These are phyloP conservation scores for Hirundichthys speculiger DNA, from an alignment of 2,113 vertebrate genomes.

Conservation along the genomic window DNA sequence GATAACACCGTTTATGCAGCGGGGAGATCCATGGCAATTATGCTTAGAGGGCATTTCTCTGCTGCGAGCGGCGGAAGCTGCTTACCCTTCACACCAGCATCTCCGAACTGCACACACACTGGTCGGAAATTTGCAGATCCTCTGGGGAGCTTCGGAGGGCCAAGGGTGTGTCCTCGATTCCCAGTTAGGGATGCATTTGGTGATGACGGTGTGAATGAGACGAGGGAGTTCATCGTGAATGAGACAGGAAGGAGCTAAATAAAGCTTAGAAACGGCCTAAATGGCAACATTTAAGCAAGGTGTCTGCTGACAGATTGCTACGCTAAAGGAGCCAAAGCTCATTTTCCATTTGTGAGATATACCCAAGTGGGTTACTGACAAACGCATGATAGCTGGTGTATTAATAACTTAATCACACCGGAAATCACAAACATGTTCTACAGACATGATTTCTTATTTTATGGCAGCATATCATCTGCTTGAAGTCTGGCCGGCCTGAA, in stretches of 20 bases:
- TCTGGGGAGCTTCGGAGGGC: slow-evolving; percentile 38
- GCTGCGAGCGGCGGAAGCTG: slow-evolving; percentile 15
- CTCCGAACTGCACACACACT: not conserved
- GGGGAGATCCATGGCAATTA: slow-evolving; percentile 74
- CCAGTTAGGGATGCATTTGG: not conserved
- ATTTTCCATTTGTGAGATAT: slow-evolving; percentile 16
- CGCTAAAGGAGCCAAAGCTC: not conserved
- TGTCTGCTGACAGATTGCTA: slow-evolving; percentile 9
- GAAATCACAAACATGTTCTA: slow-evolving; percentile 55
- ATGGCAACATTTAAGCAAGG: slow-evolving; percentile 8
- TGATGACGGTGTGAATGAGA: slow-evolving; percentile 3
- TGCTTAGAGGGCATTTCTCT: slow-evolving; percentile 76
- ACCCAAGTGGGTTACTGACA: slow-evolving; percentile 26
- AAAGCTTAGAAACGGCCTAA: slow-evolving; percentile 9
- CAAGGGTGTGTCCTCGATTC: slow-evolving; percentile 33
- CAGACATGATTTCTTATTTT: slow-evolving; percentile 64
- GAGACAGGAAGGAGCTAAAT: not conserved
- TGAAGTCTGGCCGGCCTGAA: too few relatives aligned
- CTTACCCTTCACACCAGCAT: slow-evolving; percentile 21
- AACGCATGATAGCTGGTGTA: slow-evolving; percentile 30
- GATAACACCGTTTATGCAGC: slow-evolving; percentile 69
- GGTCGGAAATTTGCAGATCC: slow-evolving; percentile 24
- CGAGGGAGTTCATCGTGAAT: slow-evolving; percentile 7
- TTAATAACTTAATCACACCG: slow-evolving; percentile 38
- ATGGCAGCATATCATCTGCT: slow-evolving; percentile 33